A percentile compares a stretch with the other conserved stretches of the same genome.
Evolutionary conservation across 1,140 invertebrate genomes (phyloP).

Genomic region (Achroia grisella): DNA sequence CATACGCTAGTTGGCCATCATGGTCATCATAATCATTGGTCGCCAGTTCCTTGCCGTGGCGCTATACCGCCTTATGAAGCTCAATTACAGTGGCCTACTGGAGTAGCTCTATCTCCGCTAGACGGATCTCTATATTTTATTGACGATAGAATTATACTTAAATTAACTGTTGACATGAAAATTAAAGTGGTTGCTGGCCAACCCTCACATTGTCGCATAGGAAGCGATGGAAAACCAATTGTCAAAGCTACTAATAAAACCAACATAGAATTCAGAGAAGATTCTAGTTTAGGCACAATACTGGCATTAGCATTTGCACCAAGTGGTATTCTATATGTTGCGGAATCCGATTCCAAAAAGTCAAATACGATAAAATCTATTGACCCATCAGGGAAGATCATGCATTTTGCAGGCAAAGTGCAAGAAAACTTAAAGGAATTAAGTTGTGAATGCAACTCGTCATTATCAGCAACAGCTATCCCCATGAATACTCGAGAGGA

Average conservation of each 20-base stretch:
- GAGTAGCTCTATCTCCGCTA: slow-evolving; percentile 91
- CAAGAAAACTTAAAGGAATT: slow-evolving; percentile 76
- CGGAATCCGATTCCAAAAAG: slow-evolving; percentile 92
- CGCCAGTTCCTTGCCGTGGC: slow-evolving; percentile 88
- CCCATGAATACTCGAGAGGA: slow-evolving; percentile 59
- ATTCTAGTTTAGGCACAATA: slow-evolving; percentile 81
- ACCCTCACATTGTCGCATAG: slow-evolving; percentile 86
- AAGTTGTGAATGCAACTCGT: slow-evolving; percentile 76
- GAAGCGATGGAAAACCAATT: slow-evolving; percentile 55
- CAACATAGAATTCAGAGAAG: slow-evolving; percentile 55
- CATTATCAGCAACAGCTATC: slow-evolving; percentile 71
- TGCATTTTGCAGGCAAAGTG: slow-evolving; percentile 85
- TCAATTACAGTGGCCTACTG: slow-evolving; percentile 96
- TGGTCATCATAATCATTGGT: slow-evolving; percentile 93
- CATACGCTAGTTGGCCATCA: slow-evolving; percentile 95
- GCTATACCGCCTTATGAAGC: slow-evolving; percentile 87
- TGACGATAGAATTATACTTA: slow-evolving; percentile 94
- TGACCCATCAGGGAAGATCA: slow-evolving; percentile 87
- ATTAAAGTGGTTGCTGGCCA: slow-evolving; percentile 92
- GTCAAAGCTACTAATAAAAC: slow-evolving; percentile 51
- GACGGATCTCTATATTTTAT: slow-evolving; percentile 96
- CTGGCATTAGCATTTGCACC: slow-evolving; percentile 92
- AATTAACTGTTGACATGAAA: slow-evolving; percentile 93
- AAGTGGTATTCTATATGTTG: slow-evolving; percentile 93
- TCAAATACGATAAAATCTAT: slow-evolving; percentile 91